A percentile compares a stretch with the other conserved stretches of the same genome.
phyloP scores from a whole-genome alignment of 2,888 invertebrate species.

The Yponomeuta evonymella region DNA sequence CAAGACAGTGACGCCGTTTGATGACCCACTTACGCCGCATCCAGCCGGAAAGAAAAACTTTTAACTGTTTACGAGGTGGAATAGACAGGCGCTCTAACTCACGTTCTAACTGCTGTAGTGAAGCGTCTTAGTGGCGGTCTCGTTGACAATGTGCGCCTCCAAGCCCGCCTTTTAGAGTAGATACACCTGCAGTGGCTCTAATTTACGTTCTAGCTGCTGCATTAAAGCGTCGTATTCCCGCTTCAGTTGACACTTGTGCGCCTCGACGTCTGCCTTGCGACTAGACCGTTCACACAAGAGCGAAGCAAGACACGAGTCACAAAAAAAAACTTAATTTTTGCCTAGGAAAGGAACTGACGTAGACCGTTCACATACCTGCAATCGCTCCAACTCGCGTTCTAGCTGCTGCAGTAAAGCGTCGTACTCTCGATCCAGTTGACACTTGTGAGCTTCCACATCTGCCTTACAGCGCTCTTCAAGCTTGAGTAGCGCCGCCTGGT shows the following conservation, averaged over 20 bases:
- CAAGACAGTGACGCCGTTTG: not conserved
- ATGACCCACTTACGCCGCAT: not conserved
- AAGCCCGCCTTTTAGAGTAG: too few species aligned
- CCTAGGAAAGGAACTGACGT: slow-evolving; percentile 81
- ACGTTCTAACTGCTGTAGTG: too few species aligned
- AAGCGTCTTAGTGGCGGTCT: too few species aligned
- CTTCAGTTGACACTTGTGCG: slow-evolving; percentile 95
- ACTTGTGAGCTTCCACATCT: slow-evolving; percentile 98
- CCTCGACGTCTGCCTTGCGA: slow-evolving; percentile 96
- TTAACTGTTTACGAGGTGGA: slow-evolving; percentile 12
- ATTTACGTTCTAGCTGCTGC: slow-evolving; percentile 65
- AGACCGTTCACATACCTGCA: slow-evolving; percentile 73
- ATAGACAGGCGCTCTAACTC: too few species aligned
- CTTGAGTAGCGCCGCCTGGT: slow-evolving; percentile 95
- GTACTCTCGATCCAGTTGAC: slow-evolving; percentile 96
- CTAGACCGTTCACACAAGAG: slow-evolving; percentile 87
- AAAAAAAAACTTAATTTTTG: slow-evolving; percentile 90
- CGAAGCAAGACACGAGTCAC: slow-evolving; percentile 80
- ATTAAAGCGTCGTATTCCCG: slow-evolving; percentile 94
- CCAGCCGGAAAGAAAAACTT: not conserved
- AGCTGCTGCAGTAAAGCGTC: slow-evolving; percentile 94
- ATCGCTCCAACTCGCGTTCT: slow-evolving; percentile 92
- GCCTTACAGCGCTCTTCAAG: slow-evolving; percentile 96
- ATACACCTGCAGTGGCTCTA: slow-evolving; percentile 87
- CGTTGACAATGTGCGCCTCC: too few species aligned